These are phyloP conservation scores for Cerastis leucographa DNA, from an alignment of 2,888 invertebrate genomes.

Conservation along the genomic window DNA sequence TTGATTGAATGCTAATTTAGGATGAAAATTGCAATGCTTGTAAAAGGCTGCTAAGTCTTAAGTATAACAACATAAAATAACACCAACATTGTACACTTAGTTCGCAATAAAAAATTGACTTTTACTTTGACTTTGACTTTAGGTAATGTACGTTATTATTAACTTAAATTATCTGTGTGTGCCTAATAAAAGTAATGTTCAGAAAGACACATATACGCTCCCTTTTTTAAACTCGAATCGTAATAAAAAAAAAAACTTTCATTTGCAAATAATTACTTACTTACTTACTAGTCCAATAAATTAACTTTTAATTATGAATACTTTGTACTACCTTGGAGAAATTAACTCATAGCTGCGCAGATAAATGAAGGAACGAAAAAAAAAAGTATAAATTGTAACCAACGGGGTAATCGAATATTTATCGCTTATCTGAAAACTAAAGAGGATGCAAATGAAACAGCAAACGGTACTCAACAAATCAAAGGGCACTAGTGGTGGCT, in stretches of 20 bases:
- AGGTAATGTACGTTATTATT: background rate
- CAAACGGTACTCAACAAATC: conserved; percentile 64
- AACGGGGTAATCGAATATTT: conserved; percentile 9
- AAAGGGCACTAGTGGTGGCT: conserved; percentile 52
- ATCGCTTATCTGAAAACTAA: conserved; percentile 21
- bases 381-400: background rate
- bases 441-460: conserved; percentile 52
- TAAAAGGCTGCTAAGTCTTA: too few species aligned
- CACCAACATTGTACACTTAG: too few species aligned
- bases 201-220: background rate
- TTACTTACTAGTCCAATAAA: background rate
- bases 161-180: background rate
- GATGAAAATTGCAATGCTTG: too few species aligned
- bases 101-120: too few species aligned
- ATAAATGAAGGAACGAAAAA: background rate
- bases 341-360: background rate
- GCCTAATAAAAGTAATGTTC: background rate
- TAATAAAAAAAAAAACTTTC: background rate
- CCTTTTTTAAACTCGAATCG: background rate
- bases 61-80: too few species aligned
- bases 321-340: background rate
- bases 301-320: conserved; percentile 1
- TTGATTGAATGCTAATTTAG: too few species aligned
- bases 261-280: too few species aligned
- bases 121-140: too few species aligned